These are phyloP conservation scores for Tinea pellionella DNA, from an alignment of 2,888 invertebrate species.

Conservation along the genomic window DNA sequence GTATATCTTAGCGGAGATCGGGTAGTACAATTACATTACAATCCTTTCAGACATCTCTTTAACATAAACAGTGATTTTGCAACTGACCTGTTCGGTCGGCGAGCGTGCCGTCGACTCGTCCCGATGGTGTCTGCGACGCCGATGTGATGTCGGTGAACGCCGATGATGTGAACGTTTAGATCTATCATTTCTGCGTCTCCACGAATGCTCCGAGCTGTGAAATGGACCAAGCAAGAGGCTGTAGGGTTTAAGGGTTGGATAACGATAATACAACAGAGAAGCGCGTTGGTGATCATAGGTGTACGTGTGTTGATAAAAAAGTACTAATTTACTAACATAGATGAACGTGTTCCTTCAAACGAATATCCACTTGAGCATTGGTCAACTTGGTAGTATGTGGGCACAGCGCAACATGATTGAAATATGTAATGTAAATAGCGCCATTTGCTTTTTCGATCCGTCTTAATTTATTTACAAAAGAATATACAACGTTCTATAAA, in stretches of 20 bases:
- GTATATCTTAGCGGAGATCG: conserved; percentile 37
- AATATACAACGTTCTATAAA: neutral
- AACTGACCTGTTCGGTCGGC: conserved; percentile 62
- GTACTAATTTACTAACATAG: conserved; percentile 44
- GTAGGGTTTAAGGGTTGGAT: conserved; percentile 33
- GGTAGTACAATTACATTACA: conserved; percentile 34
- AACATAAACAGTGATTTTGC: neutral
- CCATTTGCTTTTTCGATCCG: conserved; percentile 24
- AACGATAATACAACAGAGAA: neutral
- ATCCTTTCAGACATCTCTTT: conserved; percentile 34
- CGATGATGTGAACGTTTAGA: conserved; percentile 88
- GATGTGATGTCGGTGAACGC: conserved; percentile 82
- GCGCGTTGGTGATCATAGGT: neutral
- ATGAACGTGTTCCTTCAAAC: conserved; percentile 31
- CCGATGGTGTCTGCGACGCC: conserved; percentile 74
- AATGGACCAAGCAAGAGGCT: conserved; percentile 68
- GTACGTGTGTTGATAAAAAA: conserved; percentile 18
- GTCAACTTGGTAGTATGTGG: conserved; percentile 18
- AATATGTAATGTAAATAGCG: conserved; percentile 42
- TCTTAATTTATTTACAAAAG: neutral
- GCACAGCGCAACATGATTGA: conserved; percentile 54
- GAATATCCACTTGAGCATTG: conserved; percentile 19
- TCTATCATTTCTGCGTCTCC: conserved; percentile 84
- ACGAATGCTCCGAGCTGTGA: conserved; percentile 80
- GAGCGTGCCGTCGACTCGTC: conserved; percentile 60